Conservation (phyloP, 2,113 vertebrate species). For the Amphiprion ocellaris region DNA sequence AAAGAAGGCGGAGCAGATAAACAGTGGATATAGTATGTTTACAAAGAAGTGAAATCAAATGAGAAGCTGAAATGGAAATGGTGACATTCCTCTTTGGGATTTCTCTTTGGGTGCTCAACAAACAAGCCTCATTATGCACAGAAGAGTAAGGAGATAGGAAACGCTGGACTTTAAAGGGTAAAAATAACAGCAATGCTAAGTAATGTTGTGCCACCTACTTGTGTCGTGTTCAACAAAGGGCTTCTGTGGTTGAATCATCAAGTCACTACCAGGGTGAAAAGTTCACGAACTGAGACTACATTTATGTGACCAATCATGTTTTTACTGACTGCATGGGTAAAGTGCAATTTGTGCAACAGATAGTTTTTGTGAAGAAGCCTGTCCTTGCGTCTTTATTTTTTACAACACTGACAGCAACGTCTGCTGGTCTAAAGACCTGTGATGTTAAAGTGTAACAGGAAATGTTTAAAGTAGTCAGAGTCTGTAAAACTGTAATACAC, state of each 20-base stretch:
- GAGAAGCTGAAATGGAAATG: slow-evolving; percentile 4
- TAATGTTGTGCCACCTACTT: background rate
- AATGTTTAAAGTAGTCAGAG: background rate
- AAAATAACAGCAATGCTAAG: slow-evolving; percentile 7
- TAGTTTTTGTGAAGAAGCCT: slow-evolving; percentile 24
- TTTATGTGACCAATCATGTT: slow-evolving; percentile 35
- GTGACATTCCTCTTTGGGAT: slow-evolving; percentile 12
- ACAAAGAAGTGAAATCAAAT: background rate
- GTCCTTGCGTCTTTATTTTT: slow-evolving; percentile 23
- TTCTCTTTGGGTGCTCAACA: background rate
- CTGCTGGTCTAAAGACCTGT: slow-evolving; percentile 16
- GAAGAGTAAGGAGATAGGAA: slow-evolving; percentile 1
- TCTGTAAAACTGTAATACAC: slow-evolving; percentile 38
- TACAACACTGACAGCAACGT: slow-evolving; percentile 34
- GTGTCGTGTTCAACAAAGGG: slow-evolving; percentile 1
- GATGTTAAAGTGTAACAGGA: slow-evolving; percentile 5
- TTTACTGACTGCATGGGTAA: slow-evolving; percentile 66
- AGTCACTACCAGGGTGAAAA: background rate
- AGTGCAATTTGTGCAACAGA: slow-evolving; percentile 67
- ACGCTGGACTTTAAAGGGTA: background rate
- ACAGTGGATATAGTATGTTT: background rate
- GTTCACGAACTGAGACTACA: slow-evolving; percentile 2
- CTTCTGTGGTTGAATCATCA: background rate
- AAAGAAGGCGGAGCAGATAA: slow-evolving; percentile 23
- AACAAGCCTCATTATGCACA: background rate